Percentiles rank a stretch among this genome's conserved stretches.
Conservation (phyloP, 2,797 vertebrate genomes). For the Dendrocincla tyrannina region DNA sequence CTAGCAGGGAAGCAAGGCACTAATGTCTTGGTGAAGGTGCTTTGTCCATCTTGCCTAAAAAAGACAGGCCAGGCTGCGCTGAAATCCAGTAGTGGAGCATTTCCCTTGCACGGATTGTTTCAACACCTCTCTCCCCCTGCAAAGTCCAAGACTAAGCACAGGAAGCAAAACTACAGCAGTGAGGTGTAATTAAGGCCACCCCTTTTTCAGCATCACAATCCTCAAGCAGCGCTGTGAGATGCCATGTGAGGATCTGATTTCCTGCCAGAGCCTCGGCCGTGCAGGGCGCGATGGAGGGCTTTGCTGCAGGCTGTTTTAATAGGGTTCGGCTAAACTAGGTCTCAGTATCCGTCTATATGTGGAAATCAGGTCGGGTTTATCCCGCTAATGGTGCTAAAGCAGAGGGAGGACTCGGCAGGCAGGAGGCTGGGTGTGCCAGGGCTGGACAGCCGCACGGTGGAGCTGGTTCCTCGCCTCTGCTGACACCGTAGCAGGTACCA, state of each 20-base stretch:
- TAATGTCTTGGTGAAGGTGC: not conserved
- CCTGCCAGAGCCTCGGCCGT: not conserved
- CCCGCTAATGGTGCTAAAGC: not conserved
- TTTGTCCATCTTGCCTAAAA: not conserved
- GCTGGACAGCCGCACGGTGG: not conserved
- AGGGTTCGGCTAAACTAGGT: not conserved
- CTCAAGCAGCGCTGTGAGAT: not conserved
- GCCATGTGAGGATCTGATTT: not conserved
- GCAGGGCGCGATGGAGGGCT: not conserved
- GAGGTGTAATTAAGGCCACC: conserved; percentile 11
- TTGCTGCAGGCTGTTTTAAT: not conserved
- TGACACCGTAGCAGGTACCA: not conserved
- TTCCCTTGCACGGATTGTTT: not conserved
- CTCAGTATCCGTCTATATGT: not conserved
- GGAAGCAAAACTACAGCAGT: not conserved
- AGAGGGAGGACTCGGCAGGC: not conserved
- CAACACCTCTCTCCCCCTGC: not conserved
- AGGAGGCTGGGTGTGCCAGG: not conserved
- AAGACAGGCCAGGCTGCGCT: not conserved
- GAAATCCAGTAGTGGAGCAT: not conserved
- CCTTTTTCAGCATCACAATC: not conserved
- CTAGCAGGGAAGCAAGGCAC: conserved; percentile 53
- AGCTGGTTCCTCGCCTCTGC: not conserved
- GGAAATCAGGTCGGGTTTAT: conserved; percentile 55
- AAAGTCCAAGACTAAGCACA: not conserved